A percentile compares a stretch with the other conserved stretches of the same genome.
Conservation (phyloP, 2,888 invertebrate species). For the Melanostoma mellinum region DNA sequence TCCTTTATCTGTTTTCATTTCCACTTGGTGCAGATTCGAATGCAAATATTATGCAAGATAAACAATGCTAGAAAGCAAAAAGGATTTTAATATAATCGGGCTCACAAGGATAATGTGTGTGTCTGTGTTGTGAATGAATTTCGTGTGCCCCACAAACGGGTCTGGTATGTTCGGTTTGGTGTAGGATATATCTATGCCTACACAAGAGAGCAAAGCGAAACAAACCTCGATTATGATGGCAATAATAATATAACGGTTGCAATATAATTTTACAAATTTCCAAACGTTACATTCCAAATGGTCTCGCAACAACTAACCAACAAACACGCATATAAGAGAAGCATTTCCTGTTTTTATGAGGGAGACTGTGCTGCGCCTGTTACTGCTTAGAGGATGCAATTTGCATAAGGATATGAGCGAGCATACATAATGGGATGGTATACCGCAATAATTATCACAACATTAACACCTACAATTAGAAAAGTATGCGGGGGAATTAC, state of each 20-base stretch:
- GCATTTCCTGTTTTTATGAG: constrained; percentile 46
- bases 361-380: background rate
- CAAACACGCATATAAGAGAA: background rate
- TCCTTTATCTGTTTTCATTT: constrained; percentile 33
- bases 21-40: constrained; percentile 38
- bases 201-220: background rate
- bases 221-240: constrained; percentile 54
- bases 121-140: background rate
- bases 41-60: constrained; percentile 59
- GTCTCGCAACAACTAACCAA: constrained; percentile 19
- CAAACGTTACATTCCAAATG: constrained; percentile 33
- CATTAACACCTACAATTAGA: constrained; percentile 71
- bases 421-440: constrained; percentile 43
- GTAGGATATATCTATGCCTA: background rate
- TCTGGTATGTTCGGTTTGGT: constrained; percentile 6
- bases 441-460: constrained; percentile 72
- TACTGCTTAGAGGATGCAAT: constrained; percentile 61
- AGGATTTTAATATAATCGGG: constrained; percentile 55
- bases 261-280: constrained; percentile 57
- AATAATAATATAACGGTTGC: constrained; percentile 57
- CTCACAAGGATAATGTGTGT: constrained; percentile 2
- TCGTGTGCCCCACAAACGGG: background rate
- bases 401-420: constrained; percentile 59
- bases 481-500: constrained; percentile 26
- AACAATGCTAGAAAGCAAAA: constrained; percentile 46